phyloP scores from a whole-genome alignment of 2,888 invertebrate species.

The Colostygia pectinataria region DNA sequence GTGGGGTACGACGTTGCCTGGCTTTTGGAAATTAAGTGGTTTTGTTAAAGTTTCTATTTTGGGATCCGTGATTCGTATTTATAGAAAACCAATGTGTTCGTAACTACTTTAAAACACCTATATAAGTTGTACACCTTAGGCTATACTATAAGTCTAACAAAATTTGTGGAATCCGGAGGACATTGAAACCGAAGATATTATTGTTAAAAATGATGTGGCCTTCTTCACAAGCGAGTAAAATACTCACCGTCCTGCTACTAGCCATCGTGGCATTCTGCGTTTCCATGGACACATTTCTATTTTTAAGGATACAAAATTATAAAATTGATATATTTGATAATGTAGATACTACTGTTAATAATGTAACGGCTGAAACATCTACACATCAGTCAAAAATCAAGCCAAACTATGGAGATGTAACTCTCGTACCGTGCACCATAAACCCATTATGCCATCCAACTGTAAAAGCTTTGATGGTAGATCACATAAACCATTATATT shows the following conservation, averaged over 20 bases:
- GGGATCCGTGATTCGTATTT: slow-evolving; percentile 19
- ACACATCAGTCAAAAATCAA: slow-evolving; percentile 46
- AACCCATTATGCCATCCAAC: slow-evolving; percentile 91
- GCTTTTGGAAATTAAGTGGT: slow-evolving; percentile 17
- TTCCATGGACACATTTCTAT: slow-evolving; percentile 88
- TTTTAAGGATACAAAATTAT: slow-evolving; percentile 87
- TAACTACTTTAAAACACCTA: slow-evolving; percentile 6
- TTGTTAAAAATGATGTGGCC: slow-evolving; percentile 85
- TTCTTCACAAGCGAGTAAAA: slow-evolving; percentile 88
- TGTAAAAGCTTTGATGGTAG: slow-evolving; percentile 91
- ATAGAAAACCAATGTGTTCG: slow-evolving; percentile 20
- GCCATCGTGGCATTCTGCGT: slow-evolving; percentile 85
- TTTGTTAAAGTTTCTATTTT: slow-evolving; percentile 20
- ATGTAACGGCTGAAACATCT: slow-evolving; percentile 48
- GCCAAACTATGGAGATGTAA: slow-evolving; percentile 75
- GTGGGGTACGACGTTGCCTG: slow-evolving; percentile 1
- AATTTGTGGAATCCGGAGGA: slow-evolving; percentile 16
- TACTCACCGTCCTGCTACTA: slow-evolving; percentile 83
- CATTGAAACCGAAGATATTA: slow-evolving; percentile 13
- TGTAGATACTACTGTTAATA: slow-evolving; percentile 32
- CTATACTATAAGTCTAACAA: not conserved
- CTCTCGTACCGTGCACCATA: slow-evolving; percentile 86
- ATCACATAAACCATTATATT: slow-evolving; percentile 92
- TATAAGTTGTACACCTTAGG: slow-evolving; percentile 1
- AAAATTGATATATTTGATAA: slow-evolving; percentile 77